A percentile compares a stretch with the other conserved stretches of the same genome.
Conservation (phyloP, 2,113 vertebrate genomes). For the Perognathus longimembris region DNA sequence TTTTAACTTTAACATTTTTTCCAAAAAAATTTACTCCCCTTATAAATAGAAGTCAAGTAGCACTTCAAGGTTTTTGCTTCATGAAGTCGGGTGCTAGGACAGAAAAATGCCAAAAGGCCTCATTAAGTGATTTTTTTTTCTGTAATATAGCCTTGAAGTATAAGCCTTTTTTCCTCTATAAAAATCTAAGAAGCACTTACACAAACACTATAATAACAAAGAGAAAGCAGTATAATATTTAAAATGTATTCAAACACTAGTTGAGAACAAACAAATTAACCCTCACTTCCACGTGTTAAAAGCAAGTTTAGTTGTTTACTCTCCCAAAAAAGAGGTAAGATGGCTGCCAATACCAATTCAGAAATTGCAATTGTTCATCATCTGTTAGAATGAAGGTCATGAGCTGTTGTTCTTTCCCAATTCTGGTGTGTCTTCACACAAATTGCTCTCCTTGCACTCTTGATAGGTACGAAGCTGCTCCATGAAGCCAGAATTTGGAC, state of each 20-base stretch:
- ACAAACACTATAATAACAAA: conserved; percentile 45
- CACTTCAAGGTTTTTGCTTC: conserved; percentile 32
- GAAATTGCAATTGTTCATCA: conserved; percentile 36
- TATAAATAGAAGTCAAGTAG: conserved; percentile 39
- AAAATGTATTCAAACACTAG: conserved; percentile 43
- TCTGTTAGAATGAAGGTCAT: conserved; percentile 33
- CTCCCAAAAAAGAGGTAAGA: conserved; percentile 6
- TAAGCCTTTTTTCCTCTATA: conserved; percentile 39
- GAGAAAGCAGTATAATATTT: conserved; percentile 27
- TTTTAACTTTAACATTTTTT: conserved; percentile 63
- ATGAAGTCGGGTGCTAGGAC: not conserved
- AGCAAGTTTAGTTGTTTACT: not conserved
- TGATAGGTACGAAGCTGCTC: conserved; percentile 94
- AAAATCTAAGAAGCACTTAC: conserved; percentile 42
- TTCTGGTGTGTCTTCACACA: conserved; percentile 55
- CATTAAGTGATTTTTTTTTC: conserved; percentile 32
- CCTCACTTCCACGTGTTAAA: conserved; percentile 50
- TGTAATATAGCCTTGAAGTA: conserved; percentile 39
- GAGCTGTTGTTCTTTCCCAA: conserved; percentile 16
- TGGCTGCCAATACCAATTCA: conserved; percentile 19
- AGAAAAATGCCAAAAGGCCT: conserved; percentile 32
- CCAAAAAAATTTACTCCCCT: conserved; percentile 38
- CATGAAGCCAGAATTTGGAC: conserved; percentile 95
- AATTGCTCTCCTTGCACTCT: conserved; percentile 78
- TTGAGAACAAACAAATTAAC: not conserved